phyloP scores from a whole-genome alignment of 64 coral and sea anemone species.

The Pocillopora verrucosa region DNA sequence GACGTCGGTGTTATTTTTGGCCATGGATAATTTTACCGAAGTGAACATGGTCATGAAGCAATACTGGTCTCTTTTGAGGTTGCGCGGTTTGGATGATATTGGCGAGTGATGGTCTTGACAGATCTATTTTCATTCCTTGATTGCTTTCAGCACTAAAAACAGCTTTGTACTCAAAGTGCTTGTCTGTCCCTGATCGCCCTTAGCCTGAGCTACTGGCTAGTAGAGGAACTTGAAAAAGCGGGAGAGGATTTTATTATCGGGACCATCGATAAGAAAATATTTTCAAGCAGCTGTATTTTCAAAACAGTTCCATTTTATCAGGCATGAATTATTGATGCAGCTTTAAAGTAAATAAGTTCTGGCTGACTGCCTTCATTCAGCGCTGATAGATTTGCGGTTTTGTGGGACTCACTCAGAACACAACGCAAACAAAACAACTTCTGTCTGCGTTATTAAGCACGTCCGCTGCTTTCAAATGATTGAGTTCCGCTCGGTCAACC shows the following conservation, averaged over 20 bases:
- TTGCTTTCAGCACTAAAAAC: constrained; percentile 64
- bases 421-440: constrained; percentile 74
- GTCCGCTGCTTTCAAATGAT: constrained; percentile 75
- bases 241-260: constrained; percentile 59
- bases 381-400: constrained; percentile 88
- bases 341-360: constrained; percentile 77
- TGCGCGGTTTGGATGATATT: constrained; percentile 27
- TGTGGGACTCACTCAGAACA: constrained; percentile 73
- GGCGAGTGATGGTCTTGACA: neutral
- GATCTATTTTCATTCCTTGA: constrained; percentile 26
- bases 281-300: constrained; percentile 93
- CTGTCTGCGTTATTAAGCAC: constrained; percentile 64
- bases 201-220: neutral
- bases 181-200: constrained; percentile 35
- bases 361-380: constrained; percentile 85
- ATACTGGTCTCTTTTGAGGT: constrained; percentile 9
- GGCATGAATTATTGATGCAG: constrained; percentile 86
- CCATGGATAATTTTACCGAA: constrained; percentile 23
- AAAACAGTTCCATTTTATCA: constrained; percentile 97
- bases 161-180: constrained; percentile 26
- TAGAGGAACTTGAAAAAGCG: constrained; percentile 21
- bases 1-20: constrained; percentile 36
- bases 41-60: constrained; percentile 36
- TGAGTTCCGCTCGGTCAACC: constrained; percentile 56
- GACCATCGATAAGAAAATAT: constrained; percentile 76